These are phyloP conservation scores for Heterodera filipjevi DNA, from an alignment of 2,888 invertebrate species.

Conservation along the genomic window DNA sequence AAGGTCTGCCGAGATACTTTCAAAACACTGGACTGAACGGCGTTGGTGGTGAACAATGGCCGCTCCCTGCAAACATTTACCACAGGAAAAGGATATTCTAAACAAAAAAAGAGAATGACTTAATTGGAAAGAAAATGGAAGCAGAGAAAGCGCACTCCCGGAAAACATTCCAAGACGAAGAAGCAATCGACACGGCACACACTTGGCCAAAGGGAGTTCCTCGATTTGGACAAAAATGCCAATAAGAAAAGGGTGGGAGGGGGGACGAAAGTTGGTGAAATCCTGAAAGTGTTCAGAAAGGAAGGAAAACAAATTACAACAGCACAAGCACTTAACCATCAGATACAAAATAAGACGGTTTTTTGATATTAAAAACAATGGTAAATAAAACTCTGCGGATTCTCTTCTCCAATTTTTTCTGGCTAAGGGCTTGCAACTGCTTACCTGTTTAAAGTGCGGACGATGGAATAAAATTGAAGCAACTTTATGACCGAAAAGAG, in stretches of 20 bases:
- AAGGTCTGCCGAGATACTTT: slow-evolving; percentile 44
- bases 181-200: slow-evolving; percentile 54
- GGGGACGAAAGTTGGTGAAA: slow-evolving; percentile 34
- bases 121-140: slow-evolving; percentile 6
- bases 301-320: too few species aligned
- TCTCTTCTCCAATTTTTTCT: too few species aligned
- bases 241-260: slow-evolving; percentile 45
- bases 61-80: slow-evolving; percentile 51
- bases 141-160: not conserved
- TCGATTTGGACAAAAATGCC: slow-evolving; percentile 51
- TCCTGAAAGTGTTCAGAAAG: too few species aligned
- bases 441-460: slow-evolving; percentile 35
- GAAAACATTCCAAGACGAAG: slow-evolving; percentile 50
- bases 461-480: slow-evolving; percentile 35
- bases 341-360: too few species aligned
- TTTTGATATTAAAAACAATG: too few species aligned
- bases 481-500: slow-evolving; percentile 38
- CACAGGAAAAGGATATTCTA: slow-evolving; percentile 58
- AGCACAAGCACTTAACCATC: too few species aligned
- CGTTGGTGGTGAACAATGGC: slow-evolving; percentile 47
- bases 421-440: too few species aligned
- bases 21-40: slow-evolving; percentile 49
- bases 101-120: slow-evolving; percentile 28
- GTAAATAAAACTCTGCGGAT: too few species aligned
- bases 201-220: slow-evolving; percentile 56